Percentiles rank a stretch among this genome's conserved stretches.
phyloP scores from a whole-genome alignment of 2,888 invertebrate species.

The Hypomecis punctinalis region DNA sequence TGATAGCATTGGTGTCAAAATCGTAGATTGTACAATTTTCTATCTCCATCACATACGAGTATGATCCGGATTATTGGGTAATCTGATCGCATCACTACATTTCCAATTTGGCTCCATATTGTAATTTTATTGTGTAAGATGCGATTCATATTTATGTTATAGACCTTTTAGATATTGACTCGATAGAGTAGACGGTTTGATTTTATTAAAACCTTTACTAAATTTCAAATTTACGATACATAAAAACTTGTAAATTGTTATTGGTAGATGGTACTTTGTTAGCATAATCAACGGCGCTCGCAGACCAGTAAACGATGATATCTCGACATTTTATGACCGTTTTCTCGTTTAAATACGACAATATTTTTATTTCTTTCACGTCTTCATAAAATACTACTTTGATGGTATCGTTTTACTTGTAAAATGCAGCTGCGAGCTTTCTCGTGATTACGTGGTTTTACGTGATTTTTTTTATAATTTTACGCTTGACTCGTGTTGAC shows the following conservation, averaged over 20 bases:
- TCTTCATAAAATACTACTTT: constrained; percentile 36
- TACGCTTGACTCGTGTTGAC: not conserved
- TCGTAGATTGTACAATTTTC: no score
- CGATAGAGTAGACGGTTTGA: not conserved
- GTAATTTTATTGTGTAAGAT: not conserved
- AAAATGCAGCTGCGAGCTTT: constrained; percentile 45
- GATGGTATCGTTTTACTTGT: constrained; percentile 35
- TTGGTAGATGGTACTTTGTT: constrained; percentile 9
- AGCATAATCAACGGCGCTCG: not conserved
- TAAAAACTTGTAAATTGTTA: constrained; percentile 9
- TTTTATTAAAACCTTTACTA: not conserved
- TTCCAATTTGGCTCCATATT: not conserved
- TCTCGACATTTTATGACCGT: constrained; percentile 31
- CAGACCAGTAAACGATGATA: constrained; percentile 14
- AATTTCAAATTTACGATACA: constrained; percentile 4
- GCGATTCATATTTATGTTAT: not conserved
- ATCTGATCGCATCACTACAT: not conserved
- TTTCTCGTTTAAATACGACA: constrained; percentile 26
- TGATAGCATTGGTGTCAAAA: no score
- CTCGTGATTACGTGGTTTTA: constrained; percentile 51
- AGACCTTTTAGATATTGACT: not conserved
- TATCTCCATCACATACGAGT: no score
- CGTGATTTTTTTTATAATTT: constrained; percentile 40
- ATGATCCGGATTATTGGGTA: no score
- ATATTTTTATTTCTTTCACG: constrained; percentile 41